phyloP scores from a whole-genome alignment of 2,888 invertebrate species.

The Melinopterus prodromus region DNA sequence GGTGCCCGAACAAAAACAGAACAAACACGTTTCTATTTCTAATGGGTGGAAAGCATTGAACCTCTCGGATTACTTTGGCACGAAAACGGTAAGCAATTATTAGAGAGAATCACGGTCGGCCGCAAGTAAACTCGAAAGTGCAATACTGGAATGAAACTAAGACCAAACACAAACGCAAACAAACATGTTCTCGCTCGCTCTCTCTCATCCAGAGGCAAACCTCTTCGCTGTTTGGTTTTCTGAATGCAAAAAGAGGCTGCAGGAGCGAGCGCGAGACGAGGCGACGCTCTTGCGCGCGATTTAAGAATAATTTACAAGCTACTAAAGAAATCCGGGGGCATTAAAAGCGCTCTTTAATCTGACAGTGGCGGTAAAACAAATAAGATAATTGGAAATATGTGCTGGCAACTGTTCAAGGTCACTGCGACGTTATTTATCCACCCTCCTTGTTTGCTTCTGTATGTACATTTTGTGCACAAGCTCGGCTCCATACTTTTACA shows the following conservation, averaged over 20 bases:
- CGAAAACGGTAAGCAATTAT: constrained; percentile 35
- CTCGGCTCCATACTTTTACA: no score
- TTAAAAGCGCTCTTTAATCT: constrained; percentile 59
- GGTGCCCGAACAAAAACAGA: constrained; percentile 27
- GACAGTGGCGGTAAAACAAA: constrained; percentile 58
- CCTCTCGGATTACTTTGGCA: constrained; percentile 29
- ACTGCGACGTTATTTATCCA: constrained; percentile 51
- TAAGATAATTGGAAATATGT: constrained; percentile 61
- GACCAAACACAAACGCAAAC: constrained; percentile 7
- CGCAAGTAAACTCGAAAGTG: constrained; percentile 7
- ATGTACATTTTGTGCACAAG: background rate
- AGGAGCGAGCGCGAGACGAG: background rate
- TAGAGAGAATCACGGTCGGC: constrained; percentile 18
- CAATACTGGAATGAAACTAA: constrained; percentile 17
- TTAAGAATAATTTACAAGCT: constrained; percentile 52
- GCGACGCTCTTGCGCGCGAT: constrained; percentile 27
- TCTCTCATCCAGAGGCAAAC: background rate
- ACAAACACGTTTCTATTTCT: constrained; percentile 26
- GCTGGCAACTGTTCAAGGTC: constrained; percentile 60
- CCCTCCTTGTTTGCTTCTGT: constrained; percentile 5
- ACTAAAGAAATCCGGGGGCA: constrained; percentile 52
- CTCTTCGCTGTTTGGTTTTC: background rate
- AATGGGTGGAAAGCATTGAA: constrained; percentile 25
- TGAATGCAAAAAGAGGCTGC: background rate
- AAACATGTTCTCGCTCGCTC: constrained; percentile 1